Conservation (phyloP, 2,888 invertebrate species). For the Escarpia spicata region DNA sequence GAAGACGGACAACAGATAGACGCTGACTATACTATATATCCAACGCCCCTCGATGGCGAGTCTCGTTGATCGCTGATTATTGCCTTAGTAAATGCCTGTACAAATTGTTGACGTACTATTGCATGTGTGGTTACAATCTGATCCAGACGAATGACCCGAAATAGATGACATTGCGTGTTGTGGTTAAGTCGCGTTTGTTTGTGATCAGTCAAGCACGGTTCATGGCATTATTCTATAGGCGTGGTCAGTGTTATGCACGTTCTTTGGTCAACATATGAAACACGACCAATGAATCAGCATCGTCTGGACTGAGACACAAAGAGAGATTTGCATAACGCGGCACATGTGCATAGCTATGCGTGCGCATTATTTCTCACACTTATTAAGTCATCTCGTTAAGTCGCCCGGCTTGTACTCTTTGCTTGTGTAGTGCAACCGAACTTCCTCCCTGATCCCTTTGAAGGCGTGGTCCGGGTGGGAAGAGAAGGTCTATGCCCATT, state of each 20-base stretch:
- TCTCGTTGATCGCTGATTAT: neutral
- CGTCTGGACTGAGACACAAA: neutral
- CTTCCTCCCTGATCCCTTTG: neutral
- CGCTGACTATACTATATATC: neutral
- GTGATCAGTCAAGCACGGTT: neutral
- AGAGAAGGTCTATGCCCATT: neutral
- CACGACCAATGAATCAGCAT: neutral
- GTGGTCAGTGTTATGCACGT: neutral
- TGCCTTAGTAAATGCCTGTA: neutral
- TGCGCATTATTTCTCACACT: neutral
- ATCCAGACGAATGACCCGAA: neutral
- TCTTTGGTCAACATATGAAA: neutral
- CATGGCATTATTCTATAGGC: neutral
- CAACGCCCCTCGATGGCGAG: neutral
- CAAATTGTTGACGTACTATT: neutral
- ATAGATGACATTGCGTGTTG: neutral
- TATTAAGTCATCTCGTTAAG: neutral
- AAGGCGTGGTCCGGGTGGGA: neutral
- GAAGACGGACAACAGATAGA: neutral
- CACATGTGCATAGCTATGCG: no score
- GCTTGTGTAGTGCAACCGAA: neutral
- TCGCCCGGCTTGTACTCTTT: neutral
- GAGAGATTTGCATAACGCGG: slow-evolving; percentile 12
- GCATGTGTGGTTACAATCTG: neutral
- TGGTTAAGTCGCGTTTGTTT: neutral